Base-by-base conservation (phyloP, 2,113 vertebrate species). In the Corythaeola cristata region DNA sequence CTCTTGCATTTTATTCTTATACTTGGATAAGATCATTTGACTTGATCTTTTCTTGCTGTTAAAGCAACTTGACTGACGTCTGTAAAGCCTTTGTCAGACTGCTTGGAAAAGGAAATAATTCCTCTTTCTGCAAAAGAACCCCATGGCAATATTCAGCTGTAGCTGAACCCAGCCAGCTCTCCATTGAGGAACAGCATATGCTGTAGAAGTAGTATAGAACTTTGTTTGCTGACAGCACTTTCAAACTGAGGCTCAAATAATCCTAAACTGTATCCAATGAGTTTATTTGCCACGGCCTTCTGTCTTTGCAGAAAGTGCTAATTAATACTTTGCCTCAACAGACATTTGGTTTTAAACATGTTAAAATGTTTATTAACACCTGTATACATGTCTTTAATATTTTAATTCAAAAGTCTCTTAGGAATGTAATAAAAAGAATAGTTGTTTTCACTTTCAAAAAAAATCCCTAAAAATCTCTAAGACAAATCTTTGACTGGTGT, bases 391-490 rank as follows among this genome's bases (percentile, higher is more conserved):
- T 74, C 32, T 75, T 67, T 58, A 66, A 8, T 88, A 49, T 27
- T 12, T 83, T 50, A 68, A 59, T 56, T 59, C 9, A 81, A 3
- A 87, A 62, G 12, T 78, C 12, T 62, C 9, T 85, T 79, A 37
- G 12, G 41, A 87, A 30, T 44, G 24, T 47, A 44, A 77, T 23
- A 8, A 53, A 58, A 71, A 72, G 1, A 87, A 75, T 64, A 28
- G 44, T 15, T 90, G 13, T 10, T 73, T 35, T 58, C 8, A 16
- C 28, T 63, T 58, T n/a, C 2, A 37, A 39, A 33, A 37, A 26
- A 9, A 17, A 17, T 3, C 15, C 3, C 3, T 22, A 15, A 47
- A 64, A 26, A 1, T 1, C 19, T 44, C 5, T 5, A 35, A 66
- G 75, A 27, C 15, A 52, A 14, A 33, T 47, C 13, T 59, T 20